These are phyloP conservation scores for Caerostris extrusa DNA, from an alignment of 1,140 invertebrate genomes.

Conservation along the genomic window DNA sequence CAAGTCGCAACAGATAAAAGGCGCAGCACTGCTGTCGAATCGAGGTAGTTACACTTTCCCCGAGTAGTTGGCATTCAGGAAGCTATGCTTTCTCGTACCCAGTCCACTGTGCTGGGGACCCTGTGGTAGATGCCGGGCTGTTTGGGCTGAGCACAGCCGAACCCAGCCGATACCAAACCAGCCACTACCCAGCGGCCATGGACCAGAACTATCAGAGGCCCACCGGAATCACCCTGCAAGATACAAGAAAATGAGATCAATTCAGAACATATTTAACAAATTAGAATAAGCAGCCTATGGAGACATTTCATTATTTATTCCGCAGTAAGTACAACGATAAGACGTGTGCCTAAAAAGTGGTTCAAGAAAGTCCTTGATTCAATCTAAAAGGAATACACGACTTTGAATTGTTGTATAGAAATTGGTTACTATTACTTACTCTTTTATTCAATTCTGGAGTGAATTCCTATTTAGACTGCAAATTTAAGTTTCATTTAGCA, in stretches of 20 bases:
- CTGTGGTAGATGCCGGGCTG: conserved; percentile 85
- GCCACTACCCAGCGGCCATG: conserved; percentile 87
- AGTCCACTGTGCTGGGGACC: conserved; percentile 79
- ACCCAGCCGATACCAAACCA: conserved; percentile 92
- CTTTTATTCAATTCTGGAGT: no score
- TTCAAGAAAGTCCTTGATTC: no score
- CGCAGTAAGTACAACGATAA: no score
- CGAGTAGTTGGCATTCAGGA: not conserved
- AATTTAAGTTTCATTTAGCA: no score
- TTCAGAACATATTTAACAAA: no score
- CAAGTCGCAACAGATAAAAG: not conserved
- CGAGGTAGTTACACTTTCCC: not conserved
- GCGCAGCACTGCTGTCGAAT: conserved; percentile 30
- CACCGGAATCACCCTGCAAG: conserved; percentile 93
- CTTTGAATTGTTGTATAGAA: no score
- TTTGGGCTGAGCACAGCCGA: conserved; percentile 91
- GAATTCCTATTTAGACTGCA: no score
- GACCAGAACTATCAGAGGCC: conserved; percentile 88
- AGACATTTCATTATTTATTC: no score
- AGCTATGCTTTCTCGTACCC: conserved; percentile 78
- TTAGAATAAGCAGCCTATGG: no score
- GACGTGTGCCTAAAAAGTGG: no score
- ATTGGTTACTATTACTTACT: no score
- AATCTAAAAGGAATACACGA: no score
- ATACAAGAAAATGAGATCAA: not conserved